Base-by-base conservation (phyloP, 2,797 vertebrate genomes). In the Phrynocephalus forsythii region DNA sequence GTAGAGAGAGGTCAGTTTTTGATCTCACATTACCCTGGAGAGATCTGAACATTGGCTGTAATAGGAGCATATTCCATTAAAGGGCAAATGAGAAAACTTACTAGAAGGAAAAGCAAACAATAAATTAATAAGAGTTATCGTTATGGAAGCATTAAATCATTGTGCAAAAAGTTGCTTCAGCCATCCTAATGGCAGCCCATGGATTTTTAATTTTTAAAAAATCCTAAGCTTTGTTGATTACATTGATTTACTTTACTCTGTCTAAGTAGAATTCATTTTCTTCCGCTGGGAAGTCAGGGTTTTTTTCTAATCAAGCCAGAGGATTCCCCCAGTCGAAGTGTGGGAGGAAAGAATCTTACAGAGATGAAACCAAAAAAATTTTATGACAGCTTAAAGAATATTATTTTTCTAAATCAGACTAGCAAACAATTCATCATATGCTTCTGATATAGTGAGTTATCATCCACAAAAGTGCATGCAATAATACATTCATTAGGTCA, bases 171-270 rank as follows among this genome's bases (percentile, higher is more conserved):
- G 75, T 92, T 91, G 90, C 90, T 89, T 93, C 83, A 79, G 90
- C 93, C 89, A 93, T 90, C 83, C 2, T 82, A 87, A 92, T 90
- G 92, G 79, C 90, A 91, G 88, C 89, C 26, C 90, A 95, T 94
- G 87, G 94, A 89, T 94, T 94, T 94, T 90, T 93, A 38, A 72
- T 84, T 84, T 75, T 20, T 30, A 30, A 52, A 69, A 94, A 91
- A 88, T 90, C 84, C 87, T 89, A 87, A 92, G 91, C 93, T 92
- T 89, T 92, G 91, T 93, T 96, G 92, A 94, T 95, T 94, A 78
- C 92, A 86, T 91, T 95, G 95, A 96, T 96, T 95, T 95, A 94
- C 95, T 91, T 93, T 88, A 66, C 95, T 91, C 92, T 90, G 60
- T 92, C 60, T 92, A 85, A 85, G 79, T 93, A 92, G 83, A 93